phyloP scores from a whole-genome alignment of 2,797 vertebrate species.

The Lophotriccus pileatus region DNA sequence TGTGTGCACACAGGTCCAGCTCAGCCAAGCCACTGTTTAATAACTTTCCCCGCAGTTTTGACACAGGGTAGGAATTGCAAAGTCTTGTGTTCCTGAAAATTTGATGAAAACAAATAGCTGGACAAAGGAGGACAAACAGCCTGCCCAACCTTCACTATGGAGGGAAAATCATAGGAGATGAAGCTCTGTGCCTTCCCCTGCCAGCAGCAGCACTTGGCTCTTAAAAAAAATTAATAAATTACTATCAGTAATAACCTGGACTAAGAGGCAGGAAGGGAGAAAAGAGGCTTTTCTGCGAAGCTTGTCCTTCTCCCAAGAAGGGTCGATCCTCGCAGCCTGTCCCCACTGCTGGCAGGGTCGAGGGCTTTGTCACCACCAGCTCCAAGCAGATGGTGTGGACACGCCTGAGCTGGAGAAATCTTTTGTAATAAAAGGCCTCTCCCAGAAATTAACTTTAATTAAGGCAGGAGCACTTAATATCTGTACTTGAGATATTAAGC shows the following conservation, averaged over 20 bases:
- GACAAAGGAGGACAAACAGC: background rate
- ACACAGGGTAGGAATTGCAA: background rate
- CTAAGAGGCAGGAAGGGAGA: background rate
- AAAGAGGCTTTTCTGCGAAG: background rate
- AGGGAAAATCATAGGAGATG: background rate
- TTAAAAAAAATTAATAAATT: background rate
- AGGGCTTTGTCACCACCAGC: background rate
- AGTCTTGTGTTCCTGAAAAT: background rate
- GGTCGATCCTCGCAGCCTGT: accelerated
- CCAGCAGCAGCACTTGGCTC: background rate
- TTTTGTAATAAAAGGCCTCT: slow-evolving; percentile 27
- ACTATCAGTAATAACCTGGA: background rate
- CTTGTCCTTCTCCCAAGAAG: background rate
- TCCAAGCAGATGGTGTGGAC: slow-evolving; percentile 25
- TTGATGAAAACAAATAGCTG: background rate
- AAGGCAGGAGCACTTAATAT: background rate
- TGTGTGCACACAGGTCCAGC: background rate
- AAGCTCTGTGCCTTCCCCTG: background rate
- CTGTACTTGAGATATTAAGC: background rate
- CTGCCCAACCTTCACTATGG: background rate
- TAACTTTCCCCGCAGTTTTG: background rate
- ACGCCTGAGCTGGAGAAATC: slow-evolving; percentile 31
- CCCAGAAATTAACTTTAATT: slow-evolving; percentile 65
- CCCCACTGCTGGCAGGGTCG: background rate
- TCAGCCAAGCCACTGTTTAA: background rate